A percentile compares a stretch with the other conserved stretches of the same genome.
These are phyloP conservation scores for Pterocles gutturalis DNA, from an alignment of 2,113 vertebrate species.

Conservation along the genomic window DNA sequence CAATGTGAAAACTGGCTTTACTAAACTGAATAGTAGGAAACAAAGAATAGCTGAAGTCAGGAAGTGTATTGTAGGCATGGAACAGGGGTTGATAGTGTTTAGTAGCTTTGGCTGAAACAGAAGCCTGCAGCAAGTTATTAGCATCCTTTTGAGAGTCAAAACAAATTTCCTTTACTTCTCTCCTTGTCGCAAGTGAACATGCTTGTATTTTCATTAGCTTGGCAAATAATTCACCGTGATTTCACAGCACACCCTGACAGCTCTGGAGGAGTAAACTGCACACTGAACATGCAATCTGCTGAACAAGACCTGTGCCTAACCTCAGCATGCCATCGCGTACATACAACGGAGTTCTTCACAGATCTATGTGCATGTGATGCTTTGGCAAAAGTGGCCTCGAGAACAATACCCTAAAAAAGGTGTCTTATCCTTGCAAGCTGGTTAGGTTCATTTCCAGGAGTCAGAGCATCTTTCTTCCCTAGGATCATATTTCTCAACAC, in stretches of 20 bases:
- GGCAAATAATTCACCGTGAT: background rate
- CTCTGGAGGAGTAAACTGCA: slow-evolving; percentile 32
- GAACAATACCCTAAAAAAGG: background rate
- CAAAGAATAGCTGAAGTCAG: slow-evolving; percentile 60
- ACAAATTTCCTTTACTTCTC: slow-evolving; percentile 45
- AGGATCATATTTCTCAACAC: background rate
- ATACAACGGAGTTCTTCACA: background rate
- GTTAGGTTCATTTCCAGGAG: background rate
- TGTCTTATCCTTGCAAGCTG: background rate
- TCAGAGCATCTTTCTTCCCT: background rate
- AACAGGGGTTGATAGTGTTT: slow-evolving; percentile 44
- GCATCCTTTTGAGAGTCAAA: slow-evolving; percentile 29
- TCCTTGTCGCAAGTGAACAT: background rate
- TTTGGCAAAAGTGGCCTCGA: background rate
- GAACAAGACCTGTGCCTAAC: background rate
- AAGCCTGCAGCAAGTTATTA: background rate
- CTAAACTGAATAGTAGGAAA: slow-evolving; percentile 71
- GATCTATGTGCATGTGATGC: rapidly evolving
- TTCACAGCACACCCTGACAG: slow-evolving; percentile 7
- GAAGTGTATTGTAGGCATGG: slow-evolving; percentile 61
- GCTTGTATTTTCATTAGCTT: slow-evolving; percentile 40
- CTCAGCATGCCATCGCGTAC: background rate
- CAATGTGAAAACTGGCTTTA: slow-evolving; percentile 30
- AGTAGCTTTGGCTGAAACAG: slow-evolving; percentile 54
- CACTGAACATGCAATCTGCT: background rate